Conservation (phyloP, 1,140 invertebrate species). For the Tetramorium parvispinum region DNA sequence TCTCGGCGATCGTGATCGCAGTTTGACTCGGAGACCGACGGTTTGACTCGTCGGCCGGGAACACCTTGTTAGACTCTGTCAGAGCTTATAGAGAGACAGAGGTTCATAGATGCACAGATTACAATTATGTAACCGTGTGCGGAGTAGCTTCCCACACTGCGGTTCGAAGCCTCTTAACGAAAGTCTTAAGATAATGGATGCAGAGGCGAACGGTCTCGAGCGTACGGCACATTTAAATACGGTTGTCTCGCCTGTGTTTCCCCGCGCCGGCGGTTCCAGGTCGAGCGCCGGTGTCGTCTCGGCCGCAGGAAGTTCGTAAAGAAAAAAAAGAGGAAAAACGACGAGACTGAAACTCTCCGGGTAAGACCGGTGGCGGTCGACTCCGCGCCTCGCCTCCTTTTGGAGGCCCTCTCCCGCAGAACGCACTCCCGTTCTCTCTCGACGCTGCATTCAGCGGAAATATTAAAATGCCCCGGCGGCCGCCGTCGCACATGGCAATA, state of each 20-base stretch:
- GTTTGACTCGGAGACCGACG: not conserved
- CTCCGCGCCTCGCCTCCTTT: constrained; percentile 62
- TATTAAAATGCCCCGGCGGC: constrained; percentile 78
- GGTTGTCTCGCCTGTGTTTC: constrained; percentile 60
- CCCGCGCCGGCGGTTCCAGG: constrained; percentile 65
- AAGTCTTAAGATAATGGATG: constrained; percentile 49
- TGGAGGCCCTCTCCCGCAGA: not conserved
- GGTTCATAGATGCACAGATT: constrained; percentile 42
- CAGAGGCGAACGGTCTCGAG: not conserved
- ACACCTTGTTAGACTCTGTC: not conserved
- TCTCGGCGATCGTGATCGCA: constrained; percentile 9
- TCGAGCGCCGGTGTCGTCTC: constrained; percentile 56
- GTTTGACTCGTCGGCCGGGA: not conserved
- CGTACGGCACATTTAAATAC: constrained; percentile 66
- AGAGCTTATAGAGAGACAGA: not conserved
- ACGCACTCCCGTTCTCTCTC: constrained; percentile 58
- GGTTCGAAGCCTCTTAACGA: constrained; percentile 39
- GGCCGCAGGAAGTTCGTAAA: constrained; percentile 53
- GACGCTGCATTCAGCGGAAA: constrained; percentile 74
- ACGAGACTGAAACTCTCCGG: constrained; percentile 32
- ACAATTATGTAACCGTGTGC: constrained; percentile 36
- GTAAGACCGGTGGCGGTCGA: constrained; percentile 74
- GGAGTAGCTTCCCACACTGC: constrained; percentile 14
- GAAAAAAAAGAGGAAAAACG: not conserved
- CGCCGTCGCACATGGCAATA: constrained; percentile 79